Conservation (phyloP, 2,113 vertebrate genomes). For the Gobio gobio region DNA sequence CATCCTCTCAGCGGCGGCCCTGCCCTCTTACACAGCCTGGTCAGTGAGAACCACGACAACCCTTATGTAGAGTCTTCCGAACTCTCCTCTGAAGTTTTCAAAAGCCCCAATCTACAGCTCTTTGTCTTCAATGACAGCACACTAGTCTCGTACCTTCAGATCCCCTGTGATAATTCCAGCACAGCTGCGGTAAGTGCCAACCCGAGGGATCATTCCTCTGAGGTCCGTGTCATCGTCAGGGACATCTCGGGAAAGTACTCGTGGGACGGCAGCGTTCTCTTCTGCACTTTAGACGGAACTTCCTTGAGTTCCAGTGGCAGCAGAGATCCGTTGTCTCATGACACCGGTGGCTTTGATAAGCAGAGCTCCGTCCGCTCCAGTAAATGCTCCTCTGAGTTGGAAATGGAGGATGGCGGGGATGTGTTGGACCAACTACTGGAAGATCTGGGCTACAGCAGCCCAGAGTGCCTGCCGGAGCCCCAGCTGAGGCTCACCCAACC, state of each 20-base stretch:
- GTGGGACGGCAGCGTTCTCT: conserved; percentile 90
- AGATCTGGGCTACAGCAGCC: conserved; percentile 85
- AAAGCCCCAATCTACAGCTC: conserved; percentile 93
- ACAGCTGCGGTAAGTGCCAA: conserved; percentile 42
- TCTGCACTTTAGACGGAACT: conserved; percentile 81
- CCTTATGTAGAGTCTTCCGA: conserved; percentile 86
- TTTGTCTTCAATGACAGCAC: conserved; percentile 97
- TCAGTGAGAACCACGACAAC: conserved; percentile 95
- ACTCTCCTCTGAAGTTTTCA: conserved; percentile 93
- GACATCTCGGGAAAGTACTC: conserved; percentile 99
- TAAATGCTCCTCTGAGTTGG: conserved; percentile 49
- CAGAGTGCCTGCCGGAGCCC: conserved; percentile 88
- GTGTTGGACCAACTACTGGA: conserved; percentile 87
- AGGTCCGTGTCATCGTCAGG: conserved; percentile 91
- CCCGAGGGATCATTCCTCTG: conserved; percentile 74
- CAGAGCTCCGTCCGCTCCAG: conserved; percentile 58
- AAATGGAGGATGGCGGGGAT: conserved; percentile 81
- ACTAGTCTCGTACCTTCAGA: conserved; percentile 94
- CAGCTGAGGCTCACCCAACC: conserved; percentile 88
- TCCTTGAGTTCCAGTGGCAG: conserved; percentile 30
- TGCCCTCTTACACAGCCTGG: conserved; percentile 91
- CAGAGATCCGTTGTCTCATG: conserved; percentile 52
- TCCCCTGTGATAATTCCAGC: conserved; percentile 72
- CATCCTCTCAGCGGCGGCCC: conserved; percentile 91
- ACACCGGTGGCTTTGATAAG: conserved; percentile 26